Percentiles rank a stretch among this genome's conserved stretches.
These are phyloP conservation scores for Drosophila albomicans DNA, from an alignment of 1,140 invertebrate genomes.

Conservation along the genomic window DNA sequence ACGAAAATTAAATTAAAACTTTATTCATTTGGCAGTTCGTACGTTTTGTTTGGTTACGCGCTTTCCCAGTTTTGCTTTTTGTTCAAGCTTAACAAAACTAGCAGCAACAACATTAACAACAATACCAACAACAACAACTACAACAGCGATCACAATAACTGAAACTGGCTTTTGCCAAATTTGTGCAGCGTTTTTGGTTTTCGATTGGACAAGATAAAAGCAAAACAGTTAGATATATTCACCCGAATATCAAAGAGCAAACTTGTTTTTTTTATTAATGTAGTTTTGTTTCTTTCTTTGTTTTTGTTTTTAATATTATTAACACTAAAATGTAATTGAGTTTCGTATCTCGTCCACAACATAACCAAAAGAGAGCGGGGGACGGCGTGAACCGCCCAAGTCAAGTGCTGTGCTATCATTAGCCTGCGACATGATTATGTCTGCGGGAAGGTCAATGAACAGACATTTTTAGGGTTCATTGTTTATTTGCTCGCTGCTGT, in stretches of 20 bases:
- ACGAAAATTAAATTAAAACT: slow-evolving; percentile 62
- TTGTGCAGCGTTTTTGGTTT: slow-evolving; percentile 48
- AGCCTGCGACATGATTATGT: slow-evolving; percentile 45
- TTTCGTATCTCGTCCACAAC: not conserved
- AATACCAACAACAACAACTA: slow-evolving; percentile 8
- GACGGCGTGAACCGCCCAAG: not conserved
- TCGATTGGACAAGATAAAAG: slow-evolving; percentile 30
- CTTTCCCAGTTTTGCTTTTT: slow-evolving; percentile 52
- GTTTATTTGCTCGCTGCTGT: slow-evolving; percentile 50
- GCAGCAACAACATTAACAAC: slow-evolving; percentile 3
- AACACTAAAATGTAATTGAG: slow-evolving; percentile 26
- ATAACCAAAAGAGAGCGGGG: slow-evolving; percentile 6
- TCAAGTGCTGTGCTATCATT: slow-evolving; percentile 52
- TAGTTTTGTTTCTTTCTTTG: too few species aligned
- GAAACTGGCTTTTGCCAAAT: slow-evolving; percentile 66
- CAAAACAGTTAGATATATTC: slow-evolving; percentile 49
- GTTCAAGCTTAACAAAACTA: slow-evolving; percentile 23
- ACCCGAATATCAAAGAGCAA: slow-evolving; percentile 33
- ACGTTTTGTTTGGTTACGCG: slow-evolving; percentile 49
- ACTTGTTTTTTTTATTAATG: slow-evolving; percentile 36
- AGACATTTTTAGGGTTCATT: slow-evolving; percentile 66
- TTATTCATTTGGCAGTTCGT: slow-evolving; percentile 44
- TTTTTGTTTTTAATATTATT: slow-evolving; percentile 21
- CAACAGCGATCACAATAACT: slow-evolving; percentile 23
- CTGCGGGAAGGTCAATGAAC: slow-evolving; percentile 65